These are phyloP conservation scores for Antrozous pallidus DNA, from an alignment of 2,797 vertebrate genomes.

Conservation along the genomic window DNA sequence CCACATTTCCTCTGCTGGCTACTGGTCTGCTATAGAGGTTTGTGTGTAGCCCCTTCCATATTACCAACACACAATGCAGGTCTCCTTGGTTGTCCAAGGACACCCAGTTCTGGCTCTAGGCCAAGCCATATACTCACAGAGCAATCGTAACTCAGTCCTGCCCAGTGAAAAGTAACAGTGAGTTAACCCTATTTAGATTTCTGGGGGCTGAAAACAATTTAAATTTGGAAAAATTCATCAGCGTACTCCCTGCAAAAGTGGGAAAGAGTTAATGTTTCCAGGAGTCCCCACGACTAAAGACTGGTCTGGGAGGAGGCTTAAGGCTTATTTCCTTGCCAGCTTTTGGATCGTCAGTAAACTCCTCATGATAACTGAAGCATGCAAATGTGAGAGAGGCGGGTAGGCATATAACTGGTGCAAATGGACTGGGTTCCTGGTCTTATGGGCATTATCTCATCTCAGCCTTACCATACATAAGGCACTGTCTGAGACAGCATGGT, in stretches of 20 bases:
- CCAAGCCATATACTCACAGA: not conserved
- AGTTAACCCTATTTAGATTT: not conserved
- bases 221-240: constrained; percentile 35
- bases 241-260: not conserved
- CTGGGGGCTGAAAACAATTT: not conserved
- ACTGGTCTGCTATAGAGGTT: not conserved
- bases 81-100: not conserved
- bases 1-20: not conserved
- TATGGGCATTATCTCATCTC: not conserved
- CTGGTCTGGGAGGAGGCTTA: not conserved
- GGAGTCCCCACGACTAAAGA: not conserved
- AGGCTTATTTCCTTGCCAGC: not conserved
- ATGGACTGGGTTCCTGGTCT: not conserved
- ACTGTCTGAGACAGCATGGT: not conserved
- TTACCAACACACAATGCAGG: not conserved
- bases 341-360: not conserved
- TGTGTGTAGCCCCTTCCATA: not conserved
- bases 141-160: not conserved
- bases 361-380: not conserved
- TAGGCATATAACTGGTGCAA: not conserved
- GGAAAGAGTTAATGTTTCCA: not conserved
- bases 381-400: not conserved
- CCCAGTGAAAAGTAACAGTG: not conserved
- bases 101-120: not conserved
- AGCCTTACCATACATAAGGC: not conserved